Percentiles rank a stretch among this genome's conserved stretches.
These are phyloP conservation scores for Chlorodrepanis virens DNA, from an alignment of 2,113 vertebrate species.

Conservation along the genomic window DNA sequence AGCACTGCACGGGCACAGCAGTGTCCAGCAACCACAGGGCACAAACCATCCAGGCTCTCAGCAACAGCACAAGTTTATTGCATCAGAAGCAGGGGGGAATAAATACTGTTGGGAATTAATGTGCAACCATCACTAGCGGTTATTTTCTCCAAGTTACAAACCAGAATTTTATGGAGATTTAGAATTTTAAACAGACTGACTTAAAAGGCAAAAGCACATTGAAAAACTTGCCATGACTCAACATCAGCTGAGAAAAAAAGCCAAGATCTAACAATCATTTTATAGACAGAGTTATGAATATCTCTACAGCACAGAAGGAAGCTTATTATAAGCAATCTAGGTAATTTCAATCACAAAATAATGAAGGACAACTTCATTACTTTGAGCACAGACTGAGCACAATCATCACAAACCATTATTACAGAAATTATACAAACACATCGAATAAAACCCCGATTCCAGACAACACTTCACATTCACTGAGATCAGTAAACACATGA, in stretches of 20 bases:
- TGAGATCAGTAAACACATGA: background rate
- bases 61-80: rapidly evolving
- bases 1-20: conserved; percentile 51
- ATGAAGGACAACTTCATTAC: background rate
- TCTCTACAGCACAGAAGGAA: background rate
- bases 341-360: background rate
- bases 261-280: background rate
- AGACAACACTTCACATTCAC: background rate
- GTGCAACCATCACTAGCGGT: background rate
- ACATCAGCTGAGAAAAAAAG: background rate
- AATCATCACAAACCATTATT: background rate
- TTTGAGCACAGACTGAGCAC: background rate
- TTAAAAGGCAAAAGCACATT: background rate
- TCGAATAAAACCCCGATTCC: background rate
- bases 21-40: conserved; percentile 74
- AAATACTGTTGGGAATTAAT: background rate
- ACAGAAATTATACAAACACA: background rate
- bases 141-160: background rate
- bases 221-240: background rate
- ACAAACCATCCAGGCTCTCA: background rate
- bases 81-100: background rate
- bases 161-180: background rate
- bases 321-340: background rate
- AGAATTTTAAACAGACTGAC: background rate
- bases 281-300: background rate